These are phyloP conservation scores for Drosophila neutralis DNA, from an alignment of 2,888 invertebrate species.

Conservation along the genomic window DNA sequence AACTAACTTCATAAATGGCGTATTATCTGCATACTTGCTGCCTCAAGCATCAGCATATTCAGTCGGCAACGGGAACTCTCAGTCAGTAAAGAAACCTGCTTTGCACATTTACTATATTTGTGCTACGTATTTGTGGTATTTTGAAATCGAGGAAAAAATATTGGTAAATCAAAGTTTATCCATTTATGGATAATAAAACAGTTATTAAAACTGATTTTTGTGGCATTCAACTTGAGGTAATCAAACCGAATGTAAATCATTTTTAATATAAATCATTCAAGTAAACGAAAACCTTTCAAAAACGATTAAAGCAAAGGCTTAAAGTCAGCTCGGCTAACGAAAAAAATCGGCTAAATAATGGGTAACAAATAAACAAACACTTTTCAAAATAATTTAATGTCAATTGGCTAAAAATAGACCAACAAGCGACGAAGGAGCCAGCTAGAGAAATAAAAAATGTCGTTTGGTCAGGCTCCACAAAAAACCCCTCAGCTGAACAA, in stretches of 20 bases:
- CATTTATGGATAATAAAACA: conserved; percentile 14
- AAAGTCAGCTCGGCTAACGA: not conserved
- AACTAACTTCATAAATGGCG: not conserved
- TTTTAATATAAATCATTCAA: conserved; percentile 40
- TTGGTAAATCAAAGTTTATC: not conserved
- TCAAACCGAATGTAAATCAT: conserved; percentile 50
- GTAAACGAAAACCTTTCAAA: conserved; percentile 37
- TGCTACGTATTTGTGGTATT: not conserved
- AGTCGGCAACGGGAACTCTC: not conserved
- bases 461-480: conserved; percentile 30
- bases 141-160: not conserved
- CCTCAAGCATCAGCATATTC: not conserved
- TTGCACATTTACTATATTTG: not conserved
- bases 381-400: conserved; percentile 46
- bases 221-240: conserved; percentile 35
- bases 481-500: not conserved
- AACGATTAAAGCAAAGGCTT: conserved; percentile 15
- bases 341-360: not conserved
- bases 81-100: not conserved
- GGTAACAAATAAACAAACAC: conserved; percentile 13
- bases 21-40: not conserved
- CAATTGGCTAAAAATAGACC: conserved; percentile 56
- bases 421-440: conserved; percentile 4
- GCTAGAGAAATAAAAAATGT: conserved; percentile 24
- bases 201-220: conserved; percentile 11